Evolutionary conservation across 2,797 vertebrate genomes (phyloP), one percentile per base, ranked within the genome.

Genomic region (Orestias chungarensis): DNA sequence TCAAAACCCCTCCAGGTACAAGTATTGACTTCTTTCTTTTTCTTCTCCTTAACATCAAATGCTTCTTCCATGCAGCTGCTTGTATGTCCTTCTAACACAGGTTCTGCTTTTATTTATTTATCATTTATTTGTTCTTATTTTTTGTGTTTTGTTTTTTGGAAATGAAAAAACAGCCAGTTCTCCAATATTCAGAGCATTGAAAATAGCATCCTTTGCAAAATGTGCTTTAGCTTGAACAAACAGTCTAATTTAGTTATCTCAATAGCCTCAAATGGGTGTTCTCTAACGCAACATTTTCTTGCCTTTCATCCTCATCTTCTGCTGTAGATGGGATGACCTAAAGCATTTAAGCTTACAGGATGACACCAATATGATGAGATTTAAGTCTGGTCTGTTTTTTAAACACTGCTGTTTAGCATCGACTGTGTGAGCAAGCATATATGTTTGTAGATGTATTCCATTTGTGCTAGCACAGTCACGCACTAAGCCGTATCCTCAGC

Each of bases 401-500:
- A 46, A 66, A 66, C 73, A 44, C 66, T 66, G 33, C 59, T 76
- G 68, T 66, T 68, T 75, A 55, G 46, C 38, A 23, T 31, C 66
- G 66, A 66, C 64, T 1, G 6, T 46, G 74, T 66, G 70, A 69
- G 57, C 6, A 38, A 35, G 66, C 38, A 54, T 42, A 40, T 67
- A 57, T 84, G 49, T 50, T 69, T 25, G 5, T 44, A 25, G 3
- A 57, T 80, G 74, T 82, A 78, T 57, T 66, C 55, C 65, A 81
- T 64, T 73, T 86, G 65, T 82, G 68, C 46, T 67, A 83, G 74
- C 69, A 83, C 81, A 81, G 73, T 72, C 82, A 67, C 46, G 64
- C 70, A 77, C 85, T 89, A 89, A 87, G 85, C 87, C 29, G 9
- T 75, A 80, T 88, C 81, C 76, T 82, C 79, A 64, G 78, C 47